phyloP scores from a whole-genome alignment of 2,113 vertebrate genomes.

The Serinus canaria region DNA sequence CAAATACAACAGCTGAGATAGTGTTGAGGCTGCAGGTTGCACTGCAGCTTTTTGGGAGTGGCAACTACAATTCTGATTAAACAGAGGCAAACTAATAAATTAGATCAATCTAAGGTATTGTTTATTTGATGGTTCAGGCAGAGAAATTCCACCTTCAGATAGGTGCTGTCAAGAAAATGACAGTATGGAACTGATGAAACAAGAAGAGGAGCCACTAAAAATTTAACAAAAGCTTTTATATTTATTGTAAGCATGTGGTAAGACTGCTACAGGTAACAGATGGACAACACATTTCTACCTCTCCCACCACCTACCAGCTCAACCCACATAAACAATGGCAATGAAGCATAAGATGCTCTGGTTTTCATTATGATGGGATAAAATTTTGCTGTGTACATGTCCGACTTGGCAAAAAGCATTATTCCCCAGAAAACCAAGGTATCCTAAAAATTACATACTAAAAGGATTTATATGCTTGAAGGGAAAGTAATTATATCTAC shows the following conservation, averaged over 20 bases:
- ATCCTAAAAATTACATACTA: neutral
- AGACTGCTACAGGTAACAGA: neutral
- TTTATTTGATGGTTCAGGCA: neutral
- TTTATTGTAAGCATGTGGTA: neutral
- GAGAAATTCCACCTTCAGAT: neutral
- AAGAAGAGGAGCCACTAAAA: neutral
- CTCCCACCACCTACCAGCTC: neutral
- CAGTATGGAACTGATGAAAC: neutral
- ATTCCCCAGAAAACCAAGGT: neutral
- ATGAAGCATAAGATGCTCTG: neutral
- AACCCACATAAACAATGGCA: neutral
- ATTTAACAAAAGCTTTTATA: neutral
- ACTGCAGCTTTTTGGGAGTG: neutral
- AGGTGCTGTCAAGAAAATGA: neutral
- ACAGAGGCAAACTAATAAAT: neutral
- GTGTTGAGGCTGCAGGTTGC: neutral
- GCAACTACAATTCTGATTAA: neutral
- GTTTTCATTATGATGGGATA: neutral
- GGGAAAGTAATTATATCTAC: neutral
- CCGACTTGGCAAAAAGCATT: neutral
- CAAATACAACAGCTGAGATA: neutral
- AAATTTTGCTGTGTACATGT: neutral
- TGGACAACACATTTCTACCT: neutral
- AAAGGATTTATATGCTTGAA: neutral
- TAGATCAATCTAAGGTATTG: neutral